Conservation (phyloP, 1,140 invertebrate species). For the Mylabris phalerata region DNA sequence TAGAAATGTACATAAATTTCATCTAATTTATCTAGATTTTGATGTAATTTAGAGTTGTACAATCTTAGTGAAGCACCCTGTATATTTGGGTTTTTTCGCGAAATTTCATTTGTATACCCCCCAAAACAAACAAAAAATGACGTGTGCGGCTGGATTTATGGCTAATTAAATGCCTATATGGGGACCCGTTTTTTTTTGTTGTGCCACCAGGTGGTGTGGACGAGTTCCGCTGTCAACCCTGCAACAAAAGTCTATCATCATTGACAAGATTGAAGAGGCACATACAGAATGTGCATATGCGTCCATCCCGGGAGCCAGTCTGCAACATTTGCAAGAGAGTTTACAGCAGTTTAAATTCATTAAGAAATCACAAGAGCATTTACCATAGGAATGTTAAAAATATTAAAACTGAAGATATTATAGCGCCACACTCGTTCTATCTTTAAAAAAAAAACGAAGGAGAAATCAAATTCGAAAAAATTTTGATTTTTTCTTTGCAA, state of each 20-base stretch:
- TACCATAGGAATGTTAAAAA: conserved; percentile 66
- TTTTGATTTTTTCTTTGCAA: too few relatives aligned
- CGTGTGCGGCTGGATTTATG: conserved; percentile 22
- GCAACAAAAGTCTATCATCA: conserved; percentile 80
- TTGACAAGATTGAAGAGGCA: conserved; percentile 76
- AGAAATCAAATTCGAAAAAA: too few relatives aligned
- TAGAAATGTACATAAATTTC: too few relatives aligned
- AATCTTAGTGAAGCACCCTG: too few relatives aligned
- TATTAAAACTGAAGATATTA: conserved; percentile 38
- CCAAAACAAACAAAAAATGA: neutral
- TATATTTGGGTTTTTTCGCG: too few relatives aligned
- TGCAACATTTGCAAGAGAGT: conserved; percentile 84
- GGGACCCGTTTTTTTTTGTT: conserved; percentile 24
- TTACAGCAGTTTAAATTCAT: conserved; percentile 79
- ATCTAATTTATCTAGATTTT: too few relatives aligned
- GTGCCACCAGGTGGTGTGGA: conserved; percentile 50
- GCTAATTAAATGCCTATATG: conserved; percentile 17
- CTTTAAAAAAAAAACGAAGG: conserved; percentile 30
- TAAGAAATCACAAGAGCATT: conserved; percentile 83
- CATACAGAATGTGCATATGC: conserved; percentile 81
- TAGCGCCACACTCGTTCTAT: conserved; percentile 39
- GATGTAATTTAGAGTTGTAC: too few relatives aligned
- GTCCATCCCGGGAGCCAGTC: conserved; percentile 74
- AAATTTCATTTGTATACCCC: too few relatives aligned
- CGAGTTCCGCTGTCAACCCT: conserved; percentile 79